Evolutionary conservation across 2,797 vertebrate species (phyloP), one percentile per base, ranked within the genome.

Genomic region (Enteromius viviparus): DNA sequence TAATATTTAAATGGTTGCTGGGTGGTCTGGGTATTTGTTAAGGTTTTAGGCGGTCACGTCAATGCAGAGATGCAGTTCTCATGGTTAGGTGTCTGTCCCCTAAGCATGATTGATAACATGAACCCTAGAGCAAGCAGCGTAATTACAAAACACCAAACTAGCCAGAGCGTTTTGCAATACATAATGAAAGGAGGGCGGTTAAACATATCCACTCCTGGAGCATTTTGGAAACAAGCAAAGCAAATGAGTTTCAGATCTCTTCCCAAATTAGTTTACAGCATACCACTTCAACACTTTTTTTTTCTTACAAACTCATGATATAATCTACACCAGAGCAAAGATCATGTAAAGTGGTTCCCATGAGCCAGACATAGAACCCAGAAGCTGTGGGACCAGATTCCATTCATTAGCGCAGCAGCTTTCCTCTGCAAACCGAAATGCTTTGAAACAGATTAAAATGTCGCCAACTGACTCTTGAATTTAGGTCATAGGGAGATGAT

Each of bases 401-500:
- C 47, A 29, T 58, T 79, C 64, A 79, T 79, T 66, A 79, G 47
- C 5, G 4, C 64, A 58, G n/a, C 49, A 81, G 65, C 51, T 74
- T 21, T 75, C 69, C 80, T 70, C 34, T 71, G 37, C 65, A 66
- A 77, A 60, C 8, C 29, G n/a, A 37, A 64, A 70, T 34, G 60
- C 71, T 86, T 80, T 69, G 70, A 83, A 51, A 64, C 79, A 72
- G 76, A 78, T 68, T 82, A 53, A 66, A 83, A 80, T 64, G 58
- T 32, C 60, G 70, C 76, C 49, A 68, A 79, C 66, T n/a, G 72
- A 55, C 23, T 78, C 68, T 60, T 6, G 29, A 65, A 84, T 86
- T 77, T 81, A 69, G 81, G 78, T 86, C 82, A 78, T n/a, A 32
- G 47, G 29, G 55, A 85, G 62, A 82, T 70, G 68, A 82, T 82